Base-by-base conservation (phyloP, 2,888 invertebrate genomes). In the Cheilosia scutellata region DNA sequence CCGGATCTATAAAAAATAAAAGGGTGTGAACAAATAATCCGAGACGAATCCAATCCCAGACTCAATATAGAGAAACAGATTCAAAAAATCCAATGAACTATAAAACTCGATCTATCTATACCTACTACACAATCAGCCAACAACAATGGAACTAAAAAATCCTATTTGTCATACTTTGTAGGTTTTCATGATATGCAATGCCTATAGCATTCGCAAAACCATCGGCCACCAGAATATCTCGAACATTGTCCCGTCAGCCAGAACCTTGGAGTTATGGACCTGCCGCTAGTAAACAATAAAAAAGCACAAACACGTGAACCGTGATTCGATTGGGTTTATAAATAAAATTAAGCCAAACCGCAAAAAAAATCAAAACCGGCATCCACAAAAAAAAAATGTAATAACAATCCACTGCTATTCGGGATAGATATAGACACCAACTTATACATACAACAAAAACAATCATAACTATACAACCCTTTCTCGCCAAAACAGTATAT, bases 101-200 rank as follows among this genome's bases (percentile, higher is more conserved):
- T 55, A 55, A 11, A 31, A 44, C 29, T 57, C 47, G 33, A 5
- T 13, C 31, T 2, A 13, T 20, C 29, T 42, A 9, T 51, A 13
- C 20, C 11, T 42, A 7, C 7, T 20, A 57, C 33, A 37, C 6
- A 62, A 62, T 66, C 44, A 76, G 76, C 76, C 71, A 82, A 71
- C 33, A 70, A 40, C 57, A 29, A 11, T 27, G 1, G 42, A 65
- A 51, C 47, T 7, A 27, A 51, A 68, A 63, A 84, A 78, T 79
- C 60, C 63, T 79, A 84, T 84, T 84, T 75, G 83, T 79, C 83
- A 84, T 70, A 75, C 79, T 79, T 74, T 70, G 68, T 72, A 62
- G 68, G 63, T 58, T 78, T 70, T 65, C 42, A 44, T 37, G 62
- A 51, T 49, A 55, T 47, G 51, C 2, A 20, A 20, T 20, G 20